Base-by-base conservation (phyloP, 1,140 invertebrate genomes). In the Lepidotrigona ventralis region DNA sequence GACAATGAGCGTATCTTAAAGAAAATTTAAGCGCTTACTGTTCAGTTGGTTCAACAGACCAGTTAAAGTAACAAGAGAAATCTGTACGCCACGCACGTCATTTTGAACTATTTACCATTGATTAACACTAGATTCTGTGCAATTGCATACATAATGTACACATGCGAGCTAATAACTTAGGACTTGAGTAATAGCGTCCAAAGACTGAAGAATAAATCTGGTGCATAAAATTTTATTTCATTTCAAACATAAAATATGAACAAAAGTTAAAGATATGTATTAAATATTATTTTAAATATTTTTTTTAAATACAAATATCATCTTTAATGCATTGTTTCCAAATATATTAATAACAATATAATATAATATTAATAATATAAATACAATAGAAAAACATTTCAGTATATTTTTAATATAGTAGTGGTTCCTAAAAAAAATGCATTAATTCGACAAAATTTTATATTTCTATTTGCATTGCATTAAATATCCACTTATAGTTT, bases 51-150 rank as follows among this genome's bases (percentile, higher is more conserved):
- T 76, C 39, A 81, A 81, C 56, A 23, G 56, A 29, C 51, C 53
- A 46, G 60, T 76, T 68, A 56, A 29, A 75, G 53, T 19, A 39
- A 54, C 53, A 63, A 76, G 64, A 68, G 71, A 56, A 68, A 68
- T 56, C 2, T 68, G 33, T 56, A 14, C 21, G 63, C n/a, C 19
- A 33, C 72, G 72, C 60, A 58, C 4, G 19, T 56, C 53, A 33
- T 81, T 81, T 75, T 64, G 64, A 53, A 15, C 29, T 15, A 64
- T 81, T 81, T 46, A 46, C 21, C 6, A 4, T 11, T 54, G 17
- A 74, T 80, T 15, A 26, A 39, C 21, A 12, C 39, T 72, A 56
- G 8, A n/a, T 68, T 76, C 68, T 51, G 33, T 33, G 8, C 19
- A 19, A 58, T 14, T 17, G 19, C 33, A 17, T 2, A 11, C 17